Evolutionary conservation across 2,888 invertebrate genomes (phyloP).

Genomic region (Eupithecia vulgata): DNA sequence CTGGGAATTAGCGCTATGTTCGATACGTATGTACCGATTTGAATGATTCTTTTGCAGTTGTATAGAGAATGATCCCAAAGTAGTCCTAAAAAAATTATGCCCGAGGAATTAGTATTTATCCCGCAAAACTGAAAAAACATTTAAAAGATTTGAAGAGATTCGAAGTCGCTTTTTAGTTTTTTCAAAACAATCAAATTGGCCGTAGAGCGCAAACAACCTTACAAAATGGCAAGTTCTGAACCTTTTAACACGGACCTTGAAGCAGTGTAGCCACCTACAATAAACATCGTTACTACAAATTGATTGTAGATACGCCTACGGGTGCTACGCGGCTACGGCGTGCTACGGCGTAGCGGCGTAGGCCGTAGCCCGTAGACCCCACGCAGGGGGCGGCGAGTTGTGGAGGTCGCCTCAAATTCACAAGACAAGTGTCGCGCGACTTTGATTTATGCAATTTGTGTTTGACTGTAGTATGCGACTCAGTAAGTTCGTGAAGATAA

Average conservation of each 20-base stretch:
- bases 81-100: too few relatives aligned
- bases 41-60: too few relatives aligned
- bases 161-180: too few relatives aligned
- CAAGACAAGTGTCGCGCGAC: constrained; percentile 6
- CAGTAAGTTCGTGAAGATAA: too few relatives aligned
- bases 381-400: constrained; percentile 14
- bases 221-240: not conserved
- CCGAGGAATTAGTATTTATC: too few relatives aligned
- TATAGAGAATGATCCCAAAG: too few relatives aligned
- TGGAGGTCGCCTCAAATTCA: constrained; percentile 6
- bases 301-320: constrained; percentile 32
- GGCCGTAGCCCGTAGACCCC: constrained; percentile 32
- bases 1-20: too few relatives aligned
- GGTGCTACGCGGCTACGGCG: constrained; percentile 35
- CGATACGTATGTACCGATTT: too few relatives aligned
- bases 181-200: too few relatives aligned
- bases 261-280: constrained; percentile 9
- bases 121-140: too few relatives aligned
- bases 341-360: constrained; percentile 49
- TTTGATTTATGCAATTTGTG: not conserved
- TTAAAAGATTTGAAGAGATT: too few relatives aligned
- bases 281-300: constrained; percentile 5
- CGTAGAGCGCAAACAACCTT: not conserved
- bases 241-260: constrained; percentile 18
- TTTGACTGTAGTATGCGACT: not conserved